phyloP scores from a whole-genome alignment of 64 coral and sea anemone genomes.

The Pocillopora damicornis region DNA sequence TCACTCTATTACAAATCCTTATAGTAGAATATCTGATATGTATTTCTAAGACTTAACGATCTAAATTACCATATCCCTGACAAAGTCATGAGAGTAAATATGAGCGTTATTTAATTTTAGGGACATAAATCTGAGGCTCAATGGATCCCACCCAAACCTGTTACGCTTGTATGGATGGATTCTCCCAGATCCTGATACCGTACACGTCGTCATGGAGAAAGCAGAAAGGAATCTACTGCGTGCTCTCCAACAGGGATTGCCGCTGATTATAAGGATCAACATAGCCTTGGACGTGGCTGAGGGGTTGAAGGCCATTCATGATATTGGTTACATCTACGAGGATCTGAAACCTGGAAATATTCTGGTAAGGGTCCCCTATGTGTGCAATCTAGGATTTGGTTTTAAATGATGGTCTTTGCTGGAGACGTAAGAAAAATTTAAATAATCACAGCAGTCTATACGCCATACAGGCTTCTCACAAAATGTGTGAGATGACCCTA shows the following conservation, averaged over 20 bases:
- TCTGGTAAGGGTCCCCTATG: constrained; percentile 6
- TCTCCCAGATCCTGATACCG: background rate
- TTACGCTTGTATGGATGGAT: constrained; percentile 52
- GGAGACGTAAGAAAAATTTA: too few species aligned
- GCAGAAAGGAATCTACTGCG: constrained; percentile 13
- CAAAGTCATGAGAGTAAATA: background rate
- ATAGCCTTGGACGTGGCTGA: constrained; percentile 55
- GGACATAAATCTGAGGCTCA: constrained; percentile 14
- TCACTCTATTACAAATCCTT: too few species aligned
- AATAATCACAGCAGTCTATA: too few species aligned
- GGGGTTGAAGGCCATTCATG: constrained; percentile 47
- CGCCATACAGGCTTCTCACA: too few species aligned
- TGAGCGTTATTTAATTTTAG: background rate
- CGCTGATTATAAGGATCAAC: constrained; percentile 16
- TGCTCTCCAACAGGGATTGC: constrained; percentile 25
- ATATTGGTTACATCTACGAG: constrained; percentile 33
- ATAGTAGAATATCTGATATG: too few species aligned
- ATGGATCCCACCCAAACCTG: constrained; percentile 14
- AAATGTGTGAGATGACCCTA: too few species aligned
- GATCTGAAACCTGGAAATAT: constrained; percentile 60
- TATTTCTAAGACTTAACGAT: too few species aligned
- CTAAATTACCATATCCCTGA: background rate
- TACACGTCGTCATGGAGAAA: constrained; percentile 51
- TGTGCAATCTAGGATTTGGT: background rate
- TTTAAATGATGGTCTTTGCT: background rate